These are phyloP conservation scores for Drosophila recens DNA, from an alignment of 2,888 invertebrate species.

Conservation along the genomic window DNA sequence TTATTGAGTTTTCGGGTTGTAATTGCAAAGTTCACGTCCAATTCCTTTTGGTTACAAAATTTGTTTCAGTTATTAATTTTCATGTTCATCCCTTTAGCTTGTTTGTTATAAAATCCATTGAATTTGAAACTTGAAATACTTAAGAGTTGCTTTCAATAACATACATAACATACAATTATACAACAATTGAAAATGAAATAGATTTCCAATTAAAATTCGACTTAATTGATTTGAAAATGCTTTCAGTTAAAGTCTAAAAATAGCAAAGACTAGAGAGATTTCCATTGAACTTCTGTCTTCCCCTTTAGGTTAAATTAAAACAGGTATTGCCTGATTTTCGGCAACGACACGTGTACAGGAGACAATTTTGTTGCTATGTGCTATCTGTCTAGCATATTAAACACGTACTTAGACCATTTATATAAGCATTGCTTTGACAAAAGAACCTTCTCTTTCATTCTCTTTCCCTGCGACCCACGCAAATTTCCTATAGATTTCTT, in stretches of 20 bases:
- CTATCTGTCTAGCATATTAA: conserved; percentile 65
- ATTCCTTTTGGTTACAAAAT: conserved; percentile 24
- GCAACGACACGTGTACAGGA: conserved; percentile 64
- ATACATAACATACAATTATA: not conserved
- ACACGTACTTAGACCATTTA: conserved; percentile 74
- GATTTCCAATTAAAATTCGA: not conserved
- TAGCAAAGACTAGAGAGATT: conserved; percentile 32
- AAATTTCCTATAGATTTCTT: conserved; percentile 73
- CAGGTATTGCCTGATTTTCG: conserved; percentile 38
- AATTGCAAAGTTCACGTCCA: conserved; percentile 36
- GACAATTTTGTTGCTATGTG: conserved; percentile 59
- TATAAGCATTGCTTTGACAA: conserved; percentile 53
- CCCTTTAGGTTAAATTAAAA: conserved; percentile 55
- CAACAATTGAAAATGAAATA: not conserved
- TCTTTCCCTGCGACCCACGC: conserved; percentile 46
- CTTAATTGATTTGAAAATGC: conserved; percentile 36
- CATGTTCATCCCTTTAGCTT: not conserved
- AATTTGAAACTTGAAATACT: not conserved
- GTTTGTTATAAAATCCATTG: not conserved
- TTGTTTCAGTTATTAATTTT: conserved; percentile 13
- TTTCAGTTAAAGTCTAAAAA: conserved; percentile 13
- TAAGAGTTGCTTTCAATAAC: not conserved
- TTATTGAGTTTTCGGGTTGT: conserved; percentile 50
- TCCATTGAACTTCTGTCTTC: conserved; percentile 44
- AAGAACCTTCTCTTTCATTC: not conserved